Conservation (phyloP, 1,140 invertebrate genomes). For the Leptestheria dahalacensis region DNA sequence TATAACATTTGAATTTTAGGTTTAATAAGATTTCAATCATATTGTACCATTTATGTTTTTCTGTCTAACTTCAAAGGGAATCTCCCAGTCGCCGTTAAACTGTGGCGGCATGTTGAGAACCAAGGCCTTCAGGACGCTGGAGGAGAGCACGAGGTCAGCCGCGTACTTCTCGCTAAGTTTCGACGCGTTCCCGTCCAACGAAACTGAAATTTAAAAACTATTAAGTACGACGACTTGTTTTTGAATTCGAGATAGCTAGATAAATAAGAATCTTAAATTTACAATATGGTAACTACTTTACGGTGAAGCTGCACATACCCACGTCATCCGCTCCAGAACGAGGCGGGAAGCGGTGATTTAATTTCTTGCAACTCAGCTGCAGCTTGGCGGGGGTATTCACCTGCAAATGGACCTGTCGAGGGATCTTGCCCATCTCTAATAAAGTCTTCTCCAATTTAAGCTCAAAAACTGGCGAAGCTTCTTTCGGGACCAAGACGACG, state of each 20-base stretch:
- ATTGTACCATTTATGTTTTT: neutral
- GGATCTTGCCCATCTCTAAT: slow-evolving; percentile 1
- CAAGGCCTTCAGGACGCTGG: neutral
- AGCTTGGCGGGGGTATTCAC: neutral
- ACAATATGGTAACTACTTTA: too few relatives aligned
- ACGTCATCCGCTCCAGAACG: neutral
- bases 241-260: too few relatives aligned
- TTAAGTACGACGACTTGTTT: too few relatives aligned
- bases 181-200: neutral
- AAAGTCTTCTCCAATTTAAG: neutral
- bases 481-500: slow-evolving; percentile 1
- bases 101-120: neutral
- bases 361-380: neutral
- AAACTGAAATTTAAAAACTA: neutral
- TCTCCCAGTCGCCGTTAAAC: neutral
- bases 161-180: neutral
- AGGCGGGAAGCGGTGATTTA: neutral
- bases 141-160: neutral
- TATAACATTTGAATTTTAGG: too few relatives aligned
- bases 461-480: neutral
- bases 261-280: too few relatives aligned
- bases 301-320: too few relatives aligned
- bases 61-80: neutral
- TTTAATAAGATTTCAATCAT: too few relatives aligned
- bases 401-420: neutral